phyloP scores from a whole-genome alignment of 2,888 invertebrate genomes.

The Acanthosepion lycidas region DNA sequence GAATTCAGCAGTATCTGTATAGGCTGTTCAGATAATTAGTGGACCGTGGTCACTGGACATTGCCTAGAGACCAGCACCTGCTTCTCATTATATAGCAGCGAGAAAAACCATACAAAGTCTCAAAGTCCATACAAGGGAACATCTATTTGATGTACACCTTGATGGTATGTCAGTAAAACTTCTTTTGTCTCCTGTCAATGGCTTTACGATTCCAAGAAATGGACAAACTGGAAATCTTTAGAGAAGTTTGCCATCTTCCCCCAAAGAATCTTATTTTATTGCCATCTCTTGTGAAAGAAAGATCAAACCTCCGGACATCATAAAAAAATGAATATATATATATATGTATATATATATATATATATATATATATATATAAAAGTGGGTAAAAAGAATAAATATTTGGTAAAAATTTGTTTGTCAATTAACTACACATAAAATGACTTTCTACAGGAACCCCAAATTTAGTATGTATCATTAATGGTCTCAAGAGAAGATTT shows the following conservation, averaged over 20 bases:
- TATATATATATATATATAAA: neutral
- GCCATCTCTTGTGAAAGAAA: neutral
- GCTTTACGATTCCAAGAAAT: constrained; percentile 8
- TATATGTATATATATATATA: neutral
- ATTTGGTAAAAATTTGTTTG: too few relatives aligned
- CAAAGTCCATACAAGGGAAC: neutral
- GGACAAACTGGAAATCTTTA: neutral
- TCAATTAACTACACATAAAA: too few relatives aligned
- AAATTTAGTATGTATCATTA: too few relatives aligned
- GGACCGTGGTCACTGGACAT: constrained; percentile 4
- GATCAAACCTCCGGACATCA: neutral
- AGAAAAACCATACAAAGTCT: neutral
- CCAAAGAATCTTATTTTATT: neutral
- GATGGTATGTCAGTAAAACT: constrained; percentile 3
- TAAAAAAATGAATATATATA: neutral
- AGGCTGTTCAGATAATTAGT: constrained; percentile 33
- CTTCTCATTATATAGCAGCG: neutral
- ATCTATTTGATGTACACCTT: constrained; percentile 23
- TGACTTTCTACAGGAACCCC: too few relatives aligned
- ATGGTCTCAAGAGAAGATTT: too few relatives aligned
- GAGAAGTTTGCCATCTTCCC: neutral
- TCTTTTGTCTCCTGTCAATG: constrained; percentile 8
- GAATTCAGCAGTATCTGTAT: neutral
- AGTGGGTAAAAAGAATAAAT: too few relatives aligned
- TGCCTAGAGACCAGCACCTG: constrained; percentile 22